phyloP scores from a whole-genome alignment of 2,797 vertebrate species.

The Oceanodroma leucorhoa region DNA sequence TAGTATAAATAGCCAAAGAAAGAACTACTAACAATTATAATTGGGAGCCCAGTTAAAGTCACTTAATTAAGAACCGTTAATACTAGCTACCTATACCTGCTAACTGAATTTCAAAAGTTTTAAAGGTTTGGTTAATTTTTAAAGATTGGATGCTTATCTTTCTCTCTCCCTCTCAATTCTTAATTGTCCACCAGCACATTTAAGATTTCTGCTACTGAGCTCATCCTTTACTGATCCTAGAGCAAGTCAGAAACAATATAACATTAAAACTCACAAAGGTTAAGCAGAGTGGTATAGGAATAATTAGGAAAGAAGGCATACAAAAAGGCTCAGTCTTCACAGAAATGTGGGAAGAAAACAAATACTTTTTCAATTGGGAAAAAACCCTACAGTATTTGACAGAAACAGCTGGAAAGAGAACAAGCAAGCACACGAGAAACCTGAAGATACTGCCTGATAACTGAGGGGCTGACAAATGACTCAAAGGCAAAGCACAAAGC shows the following conservation, averaged over 20 bases:
- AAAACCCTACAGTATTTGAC: background rate
- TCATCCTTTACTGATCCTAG: background rate
- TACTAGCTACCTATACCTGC: background rate
- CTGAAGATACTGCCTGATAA: background rate
- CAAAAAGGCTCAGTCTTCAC: background rate
- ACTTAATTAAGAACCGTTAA: background rate
- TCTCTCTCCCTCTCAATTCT: background rate
- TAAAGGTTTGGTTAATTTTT: background rate
- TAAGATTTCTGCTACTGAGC: background rate
- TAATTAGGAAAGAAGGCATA: background rate
- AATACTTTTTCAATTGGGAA: background rate
- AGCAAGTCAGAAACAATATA: background rate
- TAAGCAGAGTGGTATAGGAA: background rate
- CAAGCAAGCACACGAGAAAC: background rate
- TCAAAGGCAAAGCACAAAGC: background rate
- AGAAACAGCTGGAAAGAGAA: background rate
- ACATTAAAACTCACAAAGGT: background rate
- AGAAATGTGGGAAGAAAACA: background rate
- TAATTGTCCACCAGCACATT: background rate
- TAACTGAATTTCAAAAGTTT: background rate
- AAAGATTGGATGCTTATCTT: background rate
- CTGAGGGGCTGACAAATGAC: background rate
- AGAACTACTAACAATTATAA: conserved; percentile 16
- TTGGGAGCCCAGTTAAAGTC: background rate
- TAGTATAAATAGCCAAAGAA: conserved; percentile 57